Percentiles rank a stretch among this genome's conserved stretches.
Conservation (phyloP, 1,140 invertebrate genomes). For the Megalonaias nervosa region DNA sequence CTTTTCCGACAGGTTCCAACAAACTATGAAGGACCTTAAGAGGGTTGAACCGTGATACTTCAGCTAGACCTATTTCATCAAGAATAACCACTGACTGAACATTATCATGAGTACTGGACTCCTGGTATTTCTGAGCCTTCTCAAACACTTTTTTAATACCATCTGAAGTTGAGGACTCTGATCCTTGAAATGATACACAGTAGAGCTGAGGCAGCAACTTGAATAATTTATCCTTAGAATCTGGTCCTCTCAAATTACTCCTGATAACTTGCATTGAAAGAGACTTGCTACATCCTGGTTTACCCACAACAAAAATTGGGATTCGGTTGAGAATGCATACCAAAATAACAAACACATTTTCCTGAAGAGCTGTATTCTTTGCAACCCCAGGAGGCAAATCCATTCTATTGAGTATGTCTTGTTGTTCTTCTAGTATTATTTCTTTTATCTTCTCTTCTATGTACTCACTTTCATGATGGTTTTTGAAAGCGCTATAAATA, state of each 20-base stretch:
- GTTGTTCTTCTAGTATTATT: constrained; percentile 34
- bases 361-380: constrained; percentile 54
- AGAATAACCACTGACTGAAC: constrained; percentile 51
- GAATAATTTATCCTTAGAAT: constrained; percentile 47
- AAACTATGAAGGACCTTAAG: constrained; percentile 46
- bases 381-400: constrained; percentile 33
- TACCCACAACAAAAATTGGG: constrained; percentile 62
- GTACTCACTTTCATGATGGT: background rate
- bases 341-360: constrained; percentile 63
- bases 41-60: constrained; percentile 40
- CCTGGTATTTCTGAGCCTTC: constrained; percentile 43
- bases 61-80: constrained; percentile 58
- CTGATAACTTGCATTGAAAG: constrained; percentile 54
- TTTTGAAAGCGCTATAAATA: constrained; percentile 7
- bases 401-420: constrained; percentile 35
- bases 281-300: constrained; percentile 64
- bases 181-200: constrained; percentile 52
- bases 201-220: constrained; percentile 50
- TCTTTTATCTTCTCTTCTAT: background rate
- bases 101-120: constrained; percentile 28
- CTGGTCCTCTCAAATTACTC: constrained; percentile 53
- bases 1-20: constrained; percentile 40
- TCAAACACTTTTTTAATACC: constrained; percentile 51
- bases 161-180: constrained; percentile 48
- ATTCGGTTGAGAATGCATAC: constrained; percentile 59